Conservation (phyloP, 1,140 invertebrate species). For the Atta texana region DNA sequence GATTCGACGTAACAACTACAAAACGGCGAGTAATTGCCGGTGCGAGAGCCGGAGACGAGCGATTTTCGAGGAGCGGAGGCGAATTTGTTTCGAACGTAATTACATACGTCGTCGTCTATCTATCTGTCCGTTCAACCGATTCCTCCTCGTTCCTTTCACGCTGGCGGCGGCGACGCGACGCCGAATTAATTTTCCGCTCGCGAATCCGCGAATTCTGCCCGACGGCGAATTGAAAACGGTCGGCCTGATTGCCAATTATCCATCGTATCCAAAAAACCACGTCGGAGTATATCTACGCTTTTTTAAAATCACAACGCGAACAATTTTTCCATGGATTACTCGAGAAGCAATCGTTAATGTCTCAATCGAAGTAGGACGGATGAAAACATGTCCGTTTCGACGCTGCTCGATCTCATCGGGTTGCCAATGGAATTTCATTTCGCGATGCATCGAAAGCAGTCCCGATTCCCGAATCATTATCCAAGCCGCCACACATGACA, state of each 20-base stretch:
- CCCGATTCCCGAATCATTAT: neutral
- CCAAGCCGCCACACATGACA: neutral
- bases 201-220: conserved; percentile 3
- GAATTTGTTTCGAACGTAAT: conserved; percentile 72
- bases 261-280: conserved; percentile 19
- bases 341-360: conserved; percentile 12
- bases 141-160: conserved; percentile 26
- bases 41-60: neutral
- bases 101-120: conserved; percentile 45
- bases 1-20: conserved; percentile 53
- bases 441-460: neutral
- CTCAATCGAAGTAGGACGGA: neutral
- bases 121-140: neutral
- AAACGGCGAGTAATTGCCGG: conserved; percentile 57
- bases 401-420: neutral
- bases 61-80: conserved; percentile 52
- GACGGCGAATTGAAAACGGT: conserved; percentile 20
- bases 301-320: neutral
- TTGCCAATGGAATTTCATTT: neutral
- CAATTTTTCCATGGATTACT: conserved; percentile 3
- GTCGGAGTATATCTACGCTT: no score
- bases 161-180: neutral
- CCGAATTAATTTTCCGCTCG: conserved; percentile 39
- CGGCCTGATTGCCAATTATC: conserved; percentile 48
- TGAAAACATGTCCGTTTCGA: neutral